Base-by-base conservation (phyloP, 2,113 vertebrate species). In the Lasiurus cinereus region DNA sequence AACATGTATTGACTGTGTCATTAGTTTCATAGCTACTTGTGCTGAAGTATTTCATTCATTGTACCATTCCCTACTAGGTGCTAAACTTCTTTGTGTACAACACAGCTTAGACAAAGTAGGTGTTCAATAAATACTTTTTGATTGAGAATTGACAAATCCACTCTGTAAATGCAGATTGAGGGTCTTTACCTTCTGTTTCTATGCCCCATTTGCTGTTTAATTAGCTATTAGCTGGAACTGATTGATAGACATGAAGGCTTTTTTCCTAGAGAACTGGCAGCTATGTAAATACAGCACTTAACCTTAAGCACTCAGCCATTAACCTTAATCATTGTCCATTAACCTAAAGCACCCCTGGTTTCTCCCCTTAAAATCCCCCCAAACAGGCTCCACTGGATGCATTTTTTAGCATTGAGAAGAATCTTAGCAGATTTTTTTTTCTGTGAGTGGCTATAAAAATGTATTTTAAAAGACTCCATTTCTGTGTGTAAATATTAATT, bases 261-360 rank as follows among this genome's bases (percentile, higher is more conserved):
- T 86, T 83, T 56, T 85, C 27, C 89, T 78, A 89, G 50, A 85
- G 80, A 96, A 92, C 93, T 97, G 96, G 93, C 96, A 97, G 97
- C 97, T 96, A 96, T 97, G 95, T 97, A 97, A 97, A 97, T 97
- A 97, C 3, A 94, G 70, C 95, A 96, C 97, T 97, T 97, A 97
- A 97, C 96, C 97, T 96, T 95, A 79, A 86, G 90, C 95, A 94
- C 96, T 90, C 76, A 88, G 88, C 88, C 96, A 94, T 97, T 97
- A 97, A 97, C 97, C 96, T 97, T 97, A 95, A 97, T 97, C 95
- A 97, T 90, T 97, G 92, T 94, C 94, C 97, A 97, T 97, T 97
- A 97, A 97, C 96, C 97, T 94, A 91, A 93, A 93, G 67, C 78
- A 96, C 97, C 96, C 97, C 96, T 94, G 95, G 85, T 97, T 97